phyloP scores from a whole-genome alignment of 2,888 invertebrate species.

The Caenorhabditis panamensis region DNA sequence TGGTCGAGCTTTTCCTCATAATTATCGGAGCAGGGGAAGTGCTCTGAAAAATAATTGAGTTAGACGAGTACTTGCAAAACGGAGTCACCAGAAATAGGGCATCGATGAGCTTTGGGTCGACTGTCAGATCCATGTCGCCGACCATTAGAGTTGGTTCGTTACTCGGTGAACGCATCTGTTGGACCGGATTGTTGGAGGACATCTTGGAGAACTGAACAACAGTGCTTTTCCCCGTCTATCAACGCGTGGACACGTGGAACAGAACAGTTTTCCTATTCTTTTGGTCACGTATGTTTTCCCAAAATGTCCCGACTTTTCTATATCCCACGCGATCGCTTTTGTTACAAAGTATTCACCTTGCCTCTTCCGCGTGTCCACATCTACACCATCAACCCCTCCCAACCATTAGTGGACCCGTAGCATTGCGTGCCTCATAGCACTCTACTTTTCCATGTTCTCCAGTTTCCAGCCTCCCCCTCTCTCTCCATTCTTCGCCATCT shows the following conservation, averaged over 20 bases:
- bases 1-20: conserved; percentile 6
- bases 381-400: neutral
- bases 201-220: neutral
- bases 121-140: conserved; percentile 17
- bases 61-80: neutral
- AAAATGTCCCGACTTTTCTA: neutral
- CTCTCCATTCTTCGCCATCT: neutral
- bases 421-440: conserved; percentile 50
- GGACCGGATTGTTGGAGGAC: neutral
- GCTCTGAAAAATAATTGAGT: conserved; percentile 13
- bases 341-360: too few species aligned
- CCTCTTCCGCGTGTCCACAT: neutral
- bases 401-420: neutral
- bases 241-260: neutral
- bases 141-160: conserved; percentile 42
- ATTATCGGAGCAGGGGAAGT: conserved; percentile 10
- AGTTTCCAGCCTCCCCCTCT: conserved; percentile 12
- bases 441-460: conserved; percentile 27
- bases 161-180: conserved; percentile 4
- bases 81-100: conserved; percentile 15
- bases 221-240: neutral
- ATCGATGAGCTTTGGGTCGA: conserved; percentile 28
- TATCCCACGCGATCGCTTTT: too few species aligned
- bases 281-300: conserved; percentile 3
- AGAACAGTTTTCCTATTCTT: neutral